A percentile compares a stretch with the other conserved stretches of the same genome.
Conservation (phyloP, 23 tunicate species). For the Botrylloides violaceus region DNA sequence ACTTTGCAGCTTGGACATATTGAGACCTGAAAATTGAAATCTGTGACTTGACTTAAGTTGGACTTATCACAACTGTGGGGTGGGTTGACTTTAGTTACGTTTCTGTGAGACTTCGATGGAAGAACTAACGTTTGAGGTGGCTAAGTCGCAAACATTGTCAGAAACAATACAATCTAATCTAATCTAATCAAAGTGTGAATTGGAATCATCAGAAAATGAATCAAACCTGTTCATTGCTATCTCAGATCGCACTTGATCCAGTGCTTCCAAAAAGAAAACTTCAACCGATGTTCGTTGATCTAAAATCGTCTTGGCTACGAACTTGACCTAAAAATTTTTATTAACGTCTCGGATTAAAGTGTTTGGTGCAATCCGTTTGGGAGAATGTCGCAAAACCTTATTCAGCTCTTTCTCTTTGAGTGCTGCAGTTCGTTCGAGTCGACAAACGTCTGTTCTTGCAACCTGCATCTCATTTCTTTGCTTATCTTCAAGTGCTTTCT, state of each 20-base stretch:
- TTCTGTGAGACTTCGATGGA: no score
- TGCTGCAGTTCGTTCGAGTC: conserved; percentile 51
- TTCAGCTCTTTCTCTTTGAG: conserved; percentile 65
- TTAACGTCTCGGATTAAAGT: background rate
- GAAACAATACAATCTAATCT: background rate
- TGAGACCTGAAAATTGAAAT: conserved; percentile 38
- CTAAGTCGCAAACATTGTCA: background rate
- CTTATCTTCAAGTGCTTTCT: conserved; percentile 28
- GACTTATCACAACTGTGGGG: no score
- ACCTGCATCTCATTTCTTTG: conserved; percentile 32
- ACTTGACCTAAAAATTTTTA: conserved; percentile 52
- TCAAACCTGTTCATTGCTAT: conserved; percentile 71
- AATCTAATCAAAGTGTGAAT: background rate
- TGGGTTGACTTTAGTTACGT: no score
- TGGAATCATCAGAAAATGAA: background rate
- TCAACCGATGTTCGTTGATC: conserved; percentile 85
- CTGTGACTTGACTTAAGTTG: background rate
- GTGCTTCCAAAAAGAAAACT: conserved; percentile 67
- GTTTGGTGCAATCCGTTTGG: background rate
- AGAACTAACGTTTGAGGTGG: background rate
- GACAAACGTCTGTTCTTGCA: conserved; percentile 39
- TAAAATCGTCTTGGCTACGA: conserved; percentile 64
- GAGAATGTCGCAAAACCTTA: conserved; percentile 21
- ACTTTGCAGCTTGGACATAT: conserved; percentile 83
- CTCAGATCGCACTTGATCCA: conserved; percentile 87